Evolutionary conservation across 1,140 invertebrate species (phyloP).

Genomic region (Eurosta solidaginis): DNA sequence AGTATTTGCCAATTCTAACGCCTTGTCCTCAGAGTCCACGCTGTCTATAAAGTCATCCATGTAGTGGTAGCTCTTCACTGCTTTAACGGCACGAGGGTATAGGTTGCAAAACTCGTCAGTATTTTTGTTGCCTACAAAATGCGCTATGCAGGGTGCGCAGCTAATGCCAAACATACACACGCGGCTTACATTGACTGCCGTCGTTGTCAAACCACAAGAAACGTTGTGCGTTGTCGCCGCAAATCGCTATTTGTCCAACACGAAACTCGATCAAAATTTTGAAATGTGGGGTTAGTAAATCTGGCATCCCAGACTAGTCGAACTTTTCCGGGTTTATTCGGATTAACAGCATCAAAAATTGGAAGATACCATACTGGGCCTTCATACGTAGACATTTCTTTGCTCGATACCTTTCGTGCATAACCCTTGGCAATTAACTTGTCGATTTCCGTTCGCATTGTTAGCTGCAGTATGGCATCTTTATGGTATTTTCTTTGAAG

Average conservation of each 20-base stretch:
- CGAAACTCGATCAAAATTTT: conserved; percentile 51
- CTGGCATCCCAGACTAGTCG: conserved; percentile 45
- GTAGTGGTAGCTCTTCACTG: too few species aligned
- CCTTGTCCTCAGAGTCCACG: too few species aligned
- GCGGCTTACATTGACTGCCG: not conserved
- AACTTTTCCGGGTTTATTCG: conserved; percentile 43
- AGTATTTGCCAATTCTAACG: too few species aligned
- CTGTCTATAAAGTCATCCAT: too few species aligned
- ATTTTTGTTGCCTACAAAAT: too few species aligned
- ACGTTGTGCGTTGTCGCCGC: conserved; percentile 13
- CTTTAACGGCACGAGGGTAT: too few species aligned
- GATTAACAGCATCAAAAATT: conserved; percentile 44
- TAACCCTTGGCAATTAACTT: conserved; percentile 14
- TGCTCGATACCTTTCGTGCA: conserved; percentile 5
- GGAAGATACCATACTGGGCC: conserved; percentile 43
- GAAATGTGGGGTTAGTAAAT: conserved; percentile 42
- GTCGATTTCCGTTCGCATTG: conserved; percentile 13
- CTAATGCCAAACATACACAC: conserved; percentile 3
- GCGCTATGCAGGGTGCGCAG: too few species aligned
- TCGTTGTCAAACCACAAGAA: conserved; percentile 25
- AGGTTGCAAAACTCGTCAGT: too few species aligned
- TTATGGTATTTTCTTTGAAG: too few species aligned
- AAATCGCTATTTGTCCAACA: not conserved
- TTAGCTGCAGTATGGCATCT: not conserved
- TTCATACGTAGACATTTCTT: not conserved